Base-by-base conservation (phyloP, 2,888 invertebrate species). In the Oeneis ivallda region DNA sequence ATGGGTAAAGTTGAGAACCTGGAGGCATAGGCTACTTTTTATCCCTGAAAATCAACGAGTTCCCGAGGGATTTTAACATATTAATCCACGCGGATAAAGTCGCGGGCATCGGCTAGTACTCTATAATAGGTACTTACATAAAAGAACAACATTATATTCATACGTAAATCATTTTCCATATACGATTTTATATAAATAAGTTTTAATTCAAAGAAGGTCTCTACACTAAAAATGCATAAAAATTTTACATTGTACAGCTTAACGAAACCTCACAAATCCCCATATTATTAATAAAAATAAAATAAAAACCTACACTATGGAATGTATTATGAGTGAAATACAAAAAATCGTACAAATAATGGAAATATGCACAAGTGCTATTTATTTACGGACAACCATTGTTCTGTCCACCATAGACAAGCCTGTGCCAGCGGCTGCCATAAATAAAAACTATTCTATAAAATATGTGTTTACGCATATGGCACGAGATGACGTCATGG, bases 361-460 rank as follows among this genome's bases (percentile, higher is more conserved):
- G 11, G 19, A 13, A 60, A 60, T 60, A 49, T 49, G 49, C 49
- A 41, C 56, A 60, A 60, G 60, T 60, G 47, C 49, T 60, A 60
- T 60, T 60, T 49, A 49, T 60, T 60, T 47, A 37, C 49, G 6
- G 41, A 19, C 19, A 5, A 1, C 60, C 60, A 60, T 60, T 60
- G 60, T 60, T 17, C 60, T 60, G 49, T 60, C 37, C 11, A n/a
- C 6, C 37, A 9, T 17, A 13, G 15, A 32, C n/a, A 15, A 34
- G 37, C 11, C 58, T 17, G 32, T 26, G 15, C 9, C 10, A 6
- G 9, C 13, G 45, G 19, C 49, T 37, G 9, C 60, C 49, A 60
- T 60, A 60, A 60, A 60, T 60, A 60, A 47, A 58, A 47, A 47
- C 58, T 47, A 58, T 26, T 41, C 56, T 17, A 56, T 56, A 41